Conservation (phyloP, 2,113 vertebrate genomes). For the Kryptolebias marmoratus region DNA sequence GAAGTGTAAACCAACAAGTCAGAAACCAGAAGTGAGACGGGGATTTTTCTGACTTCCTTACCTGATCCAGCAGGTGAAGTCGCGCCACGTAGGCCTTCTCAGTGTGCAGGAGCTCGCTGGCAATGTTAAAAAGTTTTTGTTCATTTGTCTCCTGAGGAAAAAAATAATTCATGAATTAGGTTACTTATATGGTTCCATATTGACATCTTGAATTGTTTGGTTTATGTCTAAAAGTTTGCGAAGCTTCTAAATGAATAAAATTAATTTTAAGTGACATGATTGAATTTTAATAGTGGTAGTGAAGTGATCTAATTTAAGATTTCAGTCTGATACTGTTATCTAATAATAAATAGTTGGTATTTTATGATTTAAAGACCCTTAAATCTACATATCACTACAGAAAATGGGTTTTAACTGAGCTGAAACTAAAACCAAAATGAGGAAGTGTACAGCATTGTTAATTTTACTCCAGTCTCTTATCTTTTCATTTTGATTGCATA, state of each 20-base stretch:
- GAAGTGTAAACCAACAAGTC: neutral
- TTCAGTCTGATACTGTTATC: conserved; percentile 6
- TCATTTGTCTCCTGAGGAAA: conserved; percentile 90
- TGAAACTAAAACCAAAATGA: conserved; percentile 18
- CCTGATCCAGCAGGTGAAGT: conserved; percentile 89
- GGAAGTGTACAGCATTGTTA: neutral
- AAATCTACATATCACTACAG: neutral
- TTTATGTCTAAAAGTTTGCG: neutral
- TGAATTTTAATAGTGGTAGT: too few relatives aligned
- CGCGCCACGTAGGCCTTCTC: conserved; percentile 93
- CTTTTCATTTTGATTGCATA: neutral
- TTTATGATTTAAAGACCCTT: neutral
- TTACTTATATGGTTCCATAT: neutral
- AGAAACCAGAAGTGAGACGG: conserved; percentile 19
- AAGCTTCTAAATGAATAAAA: neutral
- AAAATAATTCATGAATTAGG: neutral
- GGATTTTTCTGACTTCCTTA: conserved; percentile 42
- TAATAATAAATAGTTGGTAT: conserved; percentile 1
- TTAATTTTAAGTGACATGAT: too few relatives aligned
- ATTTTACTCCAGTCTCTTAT: conserved; percentile 13
- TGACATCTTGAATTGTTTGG: neutral
- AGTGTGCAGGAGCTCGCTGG: conserved; percentile 93
- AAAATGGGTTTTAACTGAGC: neutral
- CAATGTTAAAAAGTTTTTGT: conserved; percentile 95
- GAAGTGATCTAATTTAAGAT: neutral